A percentile compares a stretch with the other conserved stretches of the same genome.
Evolutionary conservation across 1,140 invertebrate species (phyloP).

Genomic region (Zaprionus africanus): DNA sequence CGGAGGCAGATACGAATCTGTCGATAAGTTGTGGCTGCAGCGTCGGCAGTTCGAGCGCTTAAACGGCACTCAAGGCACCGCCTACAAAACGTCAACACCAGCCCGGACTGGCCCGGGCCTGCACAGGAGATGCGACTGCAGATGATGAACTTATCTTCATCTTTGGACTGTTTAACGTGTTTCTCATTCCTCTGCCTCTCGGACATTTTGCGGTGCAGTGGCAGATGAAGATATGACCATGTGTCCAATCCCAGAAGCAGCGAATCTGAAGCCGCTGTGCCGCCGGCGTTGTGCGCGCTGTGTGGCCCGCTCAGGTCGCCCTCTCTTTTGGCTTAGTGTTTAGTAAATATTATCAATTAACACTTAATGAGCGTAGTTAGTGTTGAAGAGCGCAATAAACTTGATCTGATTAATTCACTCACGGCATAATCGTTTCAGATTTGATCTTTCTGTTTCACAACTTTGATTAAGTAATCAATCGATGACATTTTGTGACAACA

Average conservation of each 20-base stretch:
- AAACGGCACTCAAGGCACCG: constrained; percentile 73
- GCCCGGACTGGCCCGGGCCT: background rate
- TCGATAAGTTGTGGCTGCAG: constrained; percentile 69
- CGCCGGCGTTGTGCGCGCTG: constrained; percentile 22
- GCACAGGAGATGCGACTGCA: constrained; percentile 2
- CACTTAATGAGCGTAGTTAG: constrained; percentile 34
- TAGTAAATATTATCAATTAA: constrained; percentile 79
- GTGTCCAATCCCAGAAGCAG: constrained; percentile 34
- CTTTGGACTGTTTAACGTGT: constrained; percentile 60
- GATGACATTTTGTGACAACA: too few relatives aligned
- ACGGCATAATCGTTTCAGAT: background rate
- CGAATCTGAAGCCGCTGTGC: background rate
- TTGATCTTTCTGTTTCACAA: background rate
- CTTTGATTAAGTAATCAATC: too few relatives aligned
- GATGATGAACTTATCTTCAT: constrained; percentile 77
- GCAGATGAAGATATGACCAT: constrained; percentile 50
- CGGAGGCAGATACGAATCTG: constrained; percentile 55
- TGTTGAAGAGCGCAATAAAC: background rate
- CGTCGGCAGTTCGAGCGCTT: constrained; percentile 56
- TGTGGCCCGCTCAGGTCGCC: background rate
- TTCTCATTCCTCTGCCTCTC: constrained; percentile 28
- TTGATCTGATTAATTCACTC: background rate
- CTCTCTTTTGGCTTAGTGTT: constrained; percentile 48
- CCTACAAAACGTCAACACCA: constrained; percentile 80
- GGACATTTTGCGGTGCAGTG: constrained; percentile 56